Conservation (phyloP, 2,888 invertebrate species). For the Cheilosia scutellata region DNA sequence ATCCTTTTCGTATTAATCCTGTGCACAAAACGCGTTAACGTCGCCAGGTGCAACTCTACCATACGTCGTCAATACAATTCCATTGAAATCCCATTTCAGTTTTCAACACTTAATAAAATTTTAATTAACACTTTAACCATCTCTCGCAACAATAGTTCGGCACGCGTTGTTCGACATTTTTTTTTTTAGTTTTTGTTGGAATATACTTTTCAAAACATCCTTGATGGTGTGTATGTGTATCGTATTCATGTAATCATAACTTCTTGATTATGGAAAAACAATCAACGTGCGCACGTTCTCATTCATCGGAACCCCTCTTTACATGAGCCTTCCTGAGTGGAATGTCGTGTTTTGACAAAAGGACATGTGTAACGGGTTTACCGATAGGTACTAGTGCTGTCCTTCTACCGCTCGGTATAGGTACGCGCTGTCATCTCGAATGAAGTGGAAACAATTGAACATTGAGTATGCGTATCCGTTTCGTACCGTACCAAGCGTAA, state of each 20-base stretch:
- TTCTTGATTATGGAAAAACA: conserved; percentile 61
- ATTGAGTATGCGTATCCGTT: conserved; percentile 53
- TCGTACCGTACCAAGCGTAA: conserved; percentile 35
- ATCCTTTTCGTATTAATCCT: no score
- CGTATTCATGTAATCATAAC: conserved; percentile 45
- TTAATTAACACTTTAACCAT: conserved; percentile 71
- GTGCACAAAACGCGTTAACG: background rate
- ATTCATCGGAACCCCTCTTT: conserved; percentile 43
- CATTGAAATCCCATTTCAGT: conserved; percentile 48
- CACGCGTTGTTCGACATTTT: conserved; percentile 78
- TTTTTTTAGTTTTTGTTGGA: background rate
- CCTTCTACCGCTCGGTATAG: conserved; percentile 13
- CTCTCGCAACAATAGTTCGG: conserved; percentile 70
- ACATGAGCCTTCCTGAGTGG: conserved; percentile 32
- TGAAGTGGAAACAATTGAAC: conserved; percentile 73
- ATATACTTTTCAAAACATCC: conserved; percentile 34
- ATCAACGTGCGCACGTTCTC: conserved; percentile 55
- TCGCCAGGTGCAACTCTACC: conserved; percentile 17
- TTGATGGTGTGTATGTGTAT: background rate
- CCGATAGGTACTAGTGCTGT: conserved; percentile 11
- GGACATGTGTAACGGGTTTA: conserved; percentile 70
- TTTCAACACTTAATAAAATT: conserved; percentile 70
- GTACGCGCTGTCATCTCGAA: conserved; percentile 63
- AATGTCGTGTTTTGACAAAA: conserved; percentile 73
- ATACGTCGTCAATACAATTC: no score